Evolutionary conservation across 2,888 invertebrate genomes (phyloP), one percentile per base, ranked within the genome.

Genomic region (Hybos culiciformis): DNA sequence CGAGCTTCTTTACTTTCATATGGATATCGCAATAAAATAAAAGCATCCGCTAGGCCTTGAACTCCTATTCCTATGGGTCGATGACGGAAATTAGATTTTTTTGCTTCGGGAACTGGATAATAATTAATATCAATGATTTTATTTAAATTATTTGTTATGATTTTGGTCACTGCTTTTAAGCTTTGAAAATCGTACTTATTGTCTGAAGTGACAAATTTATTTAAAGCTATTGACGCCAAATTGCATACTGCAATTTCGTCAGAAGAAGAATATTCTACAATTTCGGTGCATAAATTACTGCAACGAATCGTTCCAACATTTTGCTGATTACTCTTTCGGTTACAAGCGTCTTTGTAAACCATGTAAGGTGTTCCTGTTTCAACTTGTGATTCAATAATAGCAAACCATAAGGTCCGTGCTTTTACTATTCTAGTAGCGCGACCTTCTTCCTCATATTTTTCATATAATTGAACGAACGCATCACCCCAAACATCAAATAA

Each of bases 331-430:
- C 87, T 87, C 69, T 94, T 94, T 4, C 82, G 68, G 60, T 96
- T 96, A 59, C 93, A 93, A 12, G 88, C 77, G 67, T 96, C 94
- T 69, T 88, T 88, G 60, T 87, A 88, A 2, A 87, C 64, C 86
- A 96, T 91, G 64, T 88, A 94, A 1, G 96, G 94, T 9, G 85
- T 88, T 18, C 94, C 94, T 11, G 93, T 93, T 73, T 96, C 94
- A 12, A 90, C 83, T 68, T 92, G 91, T 1, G 91, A 77, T 56
- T 85, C 82, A 48, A 91, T 78, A 50, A 94, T 85, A 33, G 88
- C 85, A 56, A 80, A 79, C 93, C 93, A 96, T 38, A 96, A 62
- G 47, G 80, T 70, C 61, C 87, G 84, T 2, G 94, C 94, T 47
- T 73, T 73, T 1, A 83, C 70, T 62, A 75, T 74, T 53, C 73